These are phyloP conservation scores for Orgyia antiqua DNA, from an alignment of 2,888 invertebrate genomes.

Conservation along the genomic window DNA sequence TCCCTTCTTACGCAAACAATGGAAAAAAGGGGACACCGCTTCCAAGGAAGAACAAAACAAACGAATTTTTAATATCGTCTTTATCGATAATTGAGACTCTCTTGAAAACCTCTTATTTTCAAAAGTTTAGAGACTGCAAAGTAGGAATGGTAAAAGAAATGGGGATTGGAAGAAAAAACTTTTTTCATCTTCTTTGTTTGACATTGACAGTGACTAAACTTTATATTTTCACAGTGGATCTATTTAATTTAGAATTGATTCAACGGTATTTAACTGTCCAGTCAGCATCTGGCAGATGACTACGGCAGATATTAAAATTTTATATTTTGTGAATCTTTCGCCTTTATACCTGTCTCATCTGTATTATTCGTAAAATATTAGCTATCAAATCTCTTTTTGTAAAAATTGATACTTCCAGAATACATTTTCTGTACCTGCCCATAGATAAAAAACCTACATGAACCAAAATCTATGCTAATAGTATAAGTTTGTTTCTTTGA, in stretches of 20 bases:
- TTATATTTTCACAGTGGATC: slow-evolving; percentile 71
- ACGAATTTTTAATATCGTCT: slow-evolving; percentile 78
- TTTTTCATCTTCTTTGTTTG: slow-evolving; percentile 79
- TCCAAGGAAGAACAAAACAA: slow-evolving; percentile 74
- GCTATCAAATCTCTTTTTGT: slow-evolving; percentile 6
- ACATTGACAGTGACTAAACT: slow-evolving; percentile 75
- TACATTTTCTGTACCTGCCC: too few relatives aligned
- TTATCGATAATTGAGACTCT: slow-evolving; percentile 78
- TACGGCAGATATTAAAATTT: slow-evolving; percentile 52
- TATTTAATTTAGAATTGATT: slow-evolving; percentile 74
- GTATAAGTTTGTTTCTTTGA: too few relatives aligned
- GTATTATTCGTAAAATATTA: slow-evolving; percentile 11
- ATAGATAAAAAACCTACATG: too few relatives aligned
- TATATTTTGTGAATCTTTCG: slow-evolving; percentile 16
- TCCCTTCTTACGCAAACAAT: slow-evolving; percentile 71
- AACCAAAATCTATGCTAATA: too few relatives aligned
- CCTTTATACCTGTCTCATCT: slow-evolving; percentile 18
- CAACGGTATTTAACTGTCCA: slow-evolving; percentile 56
- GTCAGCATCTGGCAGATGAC: slow-evolving; percentile 57
- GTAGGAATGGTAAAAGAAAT: slow-evolving; percentile 73
- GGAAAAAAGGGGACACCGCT: slow-evolving; percentile 68
- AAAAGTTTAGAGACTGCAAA: slow-evolving; percentile 74
- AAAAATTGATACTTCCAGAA: too few relatives aligned
- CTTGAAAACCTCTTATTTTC: slow-evolving; percentile 76
- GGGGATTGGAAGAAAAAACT: slow-evolving; percentile 73